Base-by-base conservation (phyloP, 2,888 invertebrate genomes). In the Scaptomyza polygonia region DNA sequence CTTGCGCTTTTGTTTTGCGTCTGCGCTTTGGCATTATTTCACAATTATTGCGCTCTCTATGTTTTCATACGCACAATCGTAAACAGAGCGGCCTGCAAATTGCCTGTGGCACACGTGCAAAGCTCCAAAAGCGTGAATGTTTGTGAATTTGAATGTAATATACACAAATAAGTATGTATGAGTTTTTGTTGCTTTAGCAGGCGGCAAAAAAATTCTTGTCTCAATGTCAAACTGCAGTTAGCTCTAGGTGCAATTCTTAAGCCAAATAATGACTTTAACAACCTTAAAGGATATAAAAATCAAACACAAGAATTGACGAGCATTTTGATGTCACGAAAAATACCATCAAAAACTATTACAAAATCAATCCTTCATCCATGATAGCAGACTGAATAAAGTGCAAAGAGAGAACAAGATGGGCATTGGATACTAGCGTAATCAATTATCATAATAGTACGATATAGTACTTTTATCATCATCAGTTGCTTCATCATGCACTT, bases 61-160 rank as follows among this genome's bases (percentile, higher is more conserved):
- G 84, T 84, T 84, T 88, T 88, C 68, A 77, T 72, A 77, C 65
- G 62, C 54, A 45, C 21, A 73, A 88, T 84, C 84, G 84, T 84
- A 84, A 84, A 84, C 84, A 84, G 88, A 72, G 54, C 42, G 29
- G 6, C 14, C 39, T 2, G 12, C 18, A 34, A 47, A 4, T 16
- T 16, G 61, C 18, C 25, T 30, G 56, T 12, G 53, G 62, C 73
- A 81, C 86, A 87, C 86, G 84, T 84, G 88, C 70, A 49, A 6
- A 30, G 29, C 34, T 42, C 70, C 9, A 14, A 55, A 18, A 21
- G 21, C 36, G 44, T 36, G 36, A 36, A 16, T 39, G 36, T 47
- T 42, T 47, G 47, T 25, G 32, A 53, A 21, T 25, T 18, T 12
- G 8, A 12, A 18, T 40, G 39, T 1, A 0, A 39, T 5, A 39